A percentile compares a stretch with the other conserved stretches of the same genome.
Evolutionary conservation across 2,797 vertebrate genomes (phyloP).

Genomic region (Linurgus olivaceus): DNA sequence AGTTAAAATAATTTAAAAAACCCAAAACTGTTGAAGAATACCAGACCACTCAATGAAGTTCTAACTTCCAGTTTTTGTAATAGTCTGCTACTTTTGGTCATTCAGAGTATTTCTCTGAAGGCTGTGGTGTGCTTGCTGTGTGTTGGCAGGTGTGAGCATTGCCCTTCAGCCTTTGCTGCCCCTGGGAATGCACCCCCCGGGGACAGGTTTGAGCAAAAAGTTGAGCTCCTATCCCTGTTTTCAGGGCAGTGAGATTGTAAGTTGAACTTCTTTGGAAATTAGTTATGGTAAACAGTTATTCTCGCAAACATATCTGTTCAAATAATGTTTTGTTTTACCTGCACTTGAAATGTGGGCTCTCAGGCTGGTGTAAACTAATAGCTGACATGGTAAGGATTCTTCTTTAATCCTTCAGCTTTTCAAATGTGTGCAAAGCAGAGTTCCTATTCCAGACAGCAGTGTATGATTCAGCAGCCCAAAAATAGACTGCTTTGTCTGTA

Average conservation of each 20-base stretch:
- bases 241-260: neutral
- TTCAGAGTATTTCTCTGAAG: neutral
- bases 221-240: neutral
- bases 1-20: neutral
- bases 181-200: rapidly evolving
- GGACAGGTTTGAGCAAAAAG: neutral
- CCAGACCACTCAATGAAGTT: neutral
- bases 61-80: neutral
- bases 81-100: neutral
- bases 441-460: neutral
- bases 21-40: neutral
- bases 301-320: neutral
- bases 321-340: neutral
- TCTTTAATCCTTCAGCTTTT: neutral
- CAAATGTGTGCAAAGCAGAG: neutral
- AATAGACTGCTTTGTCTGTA: neutral
- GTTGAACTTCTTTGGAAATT: neutral
- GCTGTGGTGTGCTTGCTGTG: neutral
- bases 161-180: neutral
- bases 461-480: neutral
- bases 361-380: neutral
- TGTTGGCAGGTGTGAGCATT: rapidly evolving
- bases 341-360: neutral
- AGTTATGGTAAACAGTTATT: neutral
- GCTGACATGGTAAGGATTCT: neutral